These are phyloP conservation scores for Pheosia tremula DNA, from an alignment of 2,888 invertebrate species.

Conservation along the genomic window DNA sequence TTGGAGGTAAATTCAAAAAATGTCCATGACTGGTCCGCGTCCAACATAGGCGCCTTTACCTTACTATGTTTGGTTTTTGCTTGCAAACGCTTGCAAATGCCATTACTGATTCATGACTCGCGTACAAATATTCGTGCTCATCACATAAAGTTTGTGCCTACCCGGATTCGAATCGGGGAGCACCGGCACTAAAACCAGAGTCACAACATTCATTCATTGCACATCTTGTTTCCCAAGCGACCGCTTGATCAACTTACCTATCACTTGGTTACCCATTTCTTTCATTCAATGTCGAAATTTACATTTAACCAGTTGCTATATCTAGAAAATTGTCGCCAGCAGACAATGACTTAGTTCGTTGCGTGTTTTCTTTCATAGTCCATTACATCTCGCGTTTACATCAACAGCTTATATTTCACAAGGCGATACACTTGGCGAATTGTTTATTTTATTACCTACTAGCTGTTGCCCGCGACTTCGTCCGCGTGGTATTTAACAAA, in stretches of 20 bases:
- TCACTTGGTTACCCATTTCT: neutral
- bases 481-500: too few species aligned
- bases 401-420: neutral
- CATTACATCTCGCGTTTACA: neutral
- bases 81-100: too few species aligned
- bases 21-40: constrained; percentile 9
- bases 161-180: too few species aligned
- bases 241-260: too few species aligned
- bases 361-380: neutral
- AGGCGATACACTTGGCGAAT: neutral
- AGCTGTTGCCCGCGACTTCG: too few species aligned
- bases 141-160: too few species aligned
- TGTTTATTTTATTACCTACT: too few species aligned
- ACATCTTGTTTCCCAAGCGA: too few species aligned
- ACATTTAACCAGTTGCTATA: neutral
- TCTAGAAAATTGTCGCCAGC: neutral
- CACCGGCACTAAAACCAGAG: too few species aligned
- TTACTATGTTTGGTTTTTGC: neutral
- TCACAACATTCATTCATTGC: too few species aligned
- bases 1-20: constrained; percentile 9
- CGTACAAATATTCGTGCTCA: too few species aligned
- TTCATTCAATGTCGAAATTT: neutral
- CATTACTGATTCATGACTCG: too few species aligned
- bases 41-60: constrained; percentile 9
- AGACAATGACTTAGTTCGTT: neutral